phyloP scores from a whole-genome alignment of 2,113 vertebrate genomes.

The Lycaon pictus region DNA sequence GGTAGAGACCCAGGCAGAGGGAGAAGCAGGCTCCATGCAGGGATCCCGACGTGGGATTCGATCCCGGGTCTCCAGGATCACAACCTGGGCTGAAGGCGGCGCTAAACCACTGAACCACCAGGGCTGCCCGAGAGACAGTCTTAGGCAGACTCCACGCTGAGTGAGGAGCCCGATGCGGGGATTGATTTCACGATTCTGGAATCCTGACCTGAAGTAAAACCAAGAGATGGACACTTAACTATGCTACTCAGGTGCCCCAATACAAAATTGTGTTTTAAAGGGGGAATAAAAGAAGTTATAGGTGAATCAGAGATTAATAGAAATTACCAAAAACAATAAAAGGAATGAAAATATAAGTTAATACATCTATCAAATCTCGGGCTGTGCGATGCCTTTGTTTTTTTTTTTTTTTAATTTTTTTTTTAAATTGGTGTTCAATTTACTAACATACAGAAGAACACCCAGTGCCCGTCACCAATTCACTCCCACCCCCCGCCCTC shows the following conservation, averaged over 20 bases:
- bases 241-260: background rate
- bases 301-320: background rate
- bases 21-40: too few relatives aligned
- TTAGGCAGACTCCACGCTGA: background rate
- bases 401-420: too few relatives aligned
- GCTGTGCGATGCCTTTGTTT: background rate
- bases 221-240: background rate
- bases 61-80: too few relatives aligned
- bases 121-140: background rate
- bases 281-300: background rate
- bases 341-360: background rate
- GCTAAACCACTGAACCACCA: too few relatives aligned
- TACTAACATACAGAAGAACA: too few relatives aligned
- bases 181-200: background rate
- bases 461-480: too few relatives aligned
- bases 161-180: fast-evolving
- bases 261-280: background rate
- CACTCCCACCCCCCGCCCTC: too few relatives aligned
- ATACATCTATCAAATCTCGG: background rate
- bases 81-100: too few relatives aligned
- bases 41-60: too few relatives aligned
- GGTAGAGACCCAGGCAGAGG: too few relatives aligned
- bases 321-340: background rate
- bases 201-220: background rate
- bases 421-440: too few relatives aligned